phyloP scores from a whole-genome alignment of 2,797 vertebrate genomes.

The Myotis findleyi region DNA sequence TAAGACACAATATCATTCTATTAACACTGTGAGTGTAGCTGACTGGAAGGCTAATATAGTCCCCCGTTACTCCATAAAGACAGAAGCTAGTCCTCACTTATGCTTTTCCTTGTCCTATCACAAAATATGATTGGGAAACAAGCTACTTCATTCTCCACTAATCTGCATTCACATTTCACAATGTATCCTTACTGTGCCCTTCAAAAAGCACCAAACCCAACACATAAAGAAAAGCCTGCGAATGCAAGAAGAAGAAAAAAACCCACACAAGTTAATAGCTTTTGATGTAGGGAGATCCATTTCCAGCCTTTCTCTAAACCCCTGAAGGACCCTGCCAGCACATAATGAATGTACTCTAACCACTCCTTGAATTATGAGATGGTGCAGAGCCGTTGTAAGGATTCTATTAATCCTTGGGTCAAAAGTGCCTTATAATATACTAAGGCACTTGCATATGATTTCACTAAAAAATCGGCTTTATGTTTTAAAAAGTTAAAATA shows the following conservation, averaged over 20 bases:
- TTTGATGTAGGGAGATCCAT: slow-evolving; percentile 36
- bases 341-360: neutral
- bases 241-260: neutral
- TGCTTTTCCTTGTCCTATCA: neutral
- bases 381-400: neutral
- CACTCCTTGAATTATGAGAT: neutral
- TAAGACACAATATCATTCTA: neutral
- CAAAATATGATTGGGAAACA: neutral
- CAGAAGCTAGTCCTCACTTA: neutral
- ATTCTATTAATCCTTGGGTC: slow-evolving; percentile 20
- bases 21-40: neutral
- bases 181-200: neutral
- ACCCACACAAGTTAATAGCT: neutral
- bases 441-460: neutral
- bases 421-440: neutral
- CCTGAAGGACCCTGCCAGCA: neutral
- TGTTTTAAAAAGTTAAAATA: slow-evolving; percentile 24
- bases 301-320: neutral
- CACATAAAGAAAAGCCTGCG: neutral
- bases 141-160: neutral
- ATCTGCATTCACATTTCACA: slow-evolving; percentile 31
- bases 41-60: neutral
- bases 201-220: slow-evolving; percentile 26
- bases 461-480: neutral
- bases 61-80: neutral